Evolutionary conservation across 2,113 vertebrate species (phyloP).

Genomic region (Heterotis niloticus): DNA sequence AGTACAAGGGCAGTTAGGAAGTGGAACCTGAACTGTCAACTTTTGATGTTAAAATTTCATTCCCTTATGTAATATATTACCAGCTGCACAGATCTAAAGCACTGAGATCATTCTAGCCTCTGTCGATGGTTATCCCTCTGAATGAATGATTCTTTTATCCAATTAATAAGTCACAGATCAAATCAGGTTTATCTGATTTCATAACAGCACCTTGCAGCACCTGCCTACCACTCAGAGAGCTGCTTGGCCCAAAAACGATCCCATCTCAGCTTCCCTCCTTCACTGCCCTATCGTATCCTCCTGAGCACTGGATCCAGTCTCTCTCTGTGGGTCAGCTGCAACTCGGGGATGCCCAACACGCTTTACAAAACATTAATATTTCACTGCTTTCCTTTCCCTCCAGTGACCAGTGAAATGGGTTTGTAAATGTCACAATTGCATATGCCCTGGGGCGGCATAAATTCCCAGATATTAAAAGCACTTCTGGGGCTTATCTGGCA

Average conservation of each 20-base stretch:
- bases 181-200: neutral
- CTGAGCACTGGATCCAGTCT: neutral
- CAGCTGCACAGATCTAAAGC: no score
- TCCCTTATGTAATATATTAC: no score
- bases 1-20: no score
- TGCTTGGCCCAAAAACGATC: neutral
- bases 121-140: neutral
- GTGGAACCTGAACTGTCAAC: no score
- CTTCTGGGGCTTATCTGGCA: slow-evolving; percentile 16
- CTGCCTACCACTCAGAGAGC: neutral
- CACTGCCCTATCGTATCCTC: neutral
- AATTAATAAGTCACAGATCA: no score
- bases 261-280: neutral
- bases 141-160: neutral
- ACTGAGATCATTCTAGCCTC: no score
- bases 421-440: slow-evolving; percentile 26
- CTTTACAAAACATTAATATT: slow-evolving; percentile 26
- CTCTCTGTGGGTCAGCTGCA: neutral
- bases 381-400: slow-evolving; percentile 9
- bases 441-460: neutral
- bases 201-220: neutral
- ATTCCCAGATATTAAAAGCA: slow-evolving; percentile 17
- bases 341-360: neutral
- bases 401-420: slow-evolving; percentile 11
- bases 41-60: no score